Evolutionary conservation across 2,797 vertebrate species (phyloP), one percentile per base, ranked within the genome.

Genomic region (Trachops cirrhosus): DNA sequence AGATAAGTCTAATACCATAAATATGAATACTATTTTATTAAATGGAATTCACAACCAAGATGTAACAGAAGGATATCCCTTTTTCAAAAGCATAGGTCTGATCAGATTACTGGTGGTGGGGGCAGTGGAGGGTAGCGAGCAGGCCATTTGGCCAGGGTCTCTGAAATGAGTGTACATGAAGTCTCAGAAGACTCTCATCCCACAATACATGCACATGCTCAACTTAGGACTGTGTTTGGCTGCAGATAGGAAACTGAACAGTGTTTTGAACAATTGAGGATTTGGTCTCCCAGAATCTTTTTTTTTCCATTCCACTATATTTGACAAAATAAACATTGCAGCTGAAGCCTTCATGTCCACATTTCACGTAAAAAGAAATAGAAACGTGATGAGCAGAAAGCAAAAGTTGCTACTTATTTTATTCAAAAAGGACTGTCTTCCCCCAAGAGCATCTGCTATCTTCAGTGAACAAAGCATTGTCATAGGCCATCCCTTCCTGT

Each of bases 121-220:
- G 4, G 46, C 46, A 48, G 48, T 46, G 0, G 7, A 3, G 4
- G 0, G n/a, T 4, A 6, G 19, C 14, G 1, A 59, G 10, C 21
- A 2, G 14, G 2, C 29, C 48, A 62, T 50, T 29, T 68, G 29
- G 9, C 48, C 64, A 41, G 7, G 8, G 14, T 71, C 73, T 82
- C 26, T 2, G 14, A 77, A 82, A 44, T 26, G 24, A 88, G 32
- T 41, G n/a, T 50, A 12, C 4, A 9, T 5, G 2, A 84, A 62
- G 14, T 57, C 7, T 68, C 29, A 57, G 50, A 21, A 88, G 21
- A 4, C 11, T 3, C 6, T 34, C 15, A 4, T 44, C 21, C 32
- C 21, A 34, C 10, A 78, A 7, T 14, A 73, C 5, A 39, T 0
- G 32, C 18, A n/a, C 46, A 15, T n/a, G 41, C 52, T 68, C 39